These are phyloP conservation scores for Dromas ardeola DNA, from an alignment of 2,113 vertebrate genomes.

Conservation along the genomic window DNA sequence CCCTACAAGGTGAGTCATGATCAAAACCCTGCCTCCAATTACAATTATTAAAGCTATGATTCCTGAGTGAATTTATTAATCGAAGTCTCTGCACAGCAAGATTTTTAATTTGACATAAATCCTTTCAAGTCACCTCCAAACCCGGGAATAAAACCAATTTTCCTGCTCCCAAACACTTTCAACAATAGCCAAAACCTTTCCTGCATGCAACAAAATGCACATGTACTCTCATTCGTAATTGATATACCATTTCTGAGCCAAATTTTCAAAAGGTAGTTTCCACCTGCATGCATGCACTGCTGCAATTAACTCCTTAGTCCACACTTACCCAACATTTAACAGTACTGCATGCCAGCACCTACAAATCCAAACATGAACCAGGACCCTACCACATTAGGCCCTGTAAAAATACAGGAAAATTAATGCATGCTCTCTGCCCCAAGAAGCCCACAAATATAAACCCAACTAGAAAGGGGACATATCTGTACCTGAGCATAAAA, in stretches of 20 bases:
- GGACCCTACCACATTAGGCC: neutral
- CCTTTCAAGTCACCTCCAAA: slow-evolving; percentile 37
- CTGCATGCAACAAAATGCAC: neutral
- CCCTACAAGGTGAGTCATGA: slow-evolving; percentile 38
- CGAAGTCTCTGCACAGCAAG: neutral
- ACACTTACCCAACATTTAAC: neutral
- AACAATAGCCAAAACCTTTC: neutral
- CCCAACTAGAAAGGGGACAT: neutral
- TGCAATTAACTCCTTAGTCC: neutral
- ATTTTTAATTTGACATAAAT: slow-evolving; percentile 44
- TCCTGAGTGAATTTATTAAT: slow-evolving; percentile 34
- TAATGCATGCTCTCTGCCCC: neutral
- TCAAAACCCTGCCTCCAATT: slow-evolving; percentile 22
- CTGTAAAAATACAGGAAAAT: neutral
- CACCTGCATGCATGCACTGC: neutral
- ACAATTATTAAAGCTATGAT: slow-evolving; percentile 26
- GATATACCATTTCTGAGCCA: neutral
- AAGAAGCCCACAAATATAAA: neutral
- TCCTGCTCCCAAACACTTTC: neutral
- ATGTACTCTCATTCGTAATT: neutral
- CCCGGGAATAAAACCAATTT: neutral
- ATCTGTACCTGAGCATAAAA: neutral
- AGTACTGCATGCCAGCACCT: neutral
- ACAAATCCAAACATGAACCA: neutral
- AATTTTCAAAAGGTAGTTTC: neutral